Conservation (phyloP, 2,797 vertebrate genomes). For the Sebastes itinus region DNA sequence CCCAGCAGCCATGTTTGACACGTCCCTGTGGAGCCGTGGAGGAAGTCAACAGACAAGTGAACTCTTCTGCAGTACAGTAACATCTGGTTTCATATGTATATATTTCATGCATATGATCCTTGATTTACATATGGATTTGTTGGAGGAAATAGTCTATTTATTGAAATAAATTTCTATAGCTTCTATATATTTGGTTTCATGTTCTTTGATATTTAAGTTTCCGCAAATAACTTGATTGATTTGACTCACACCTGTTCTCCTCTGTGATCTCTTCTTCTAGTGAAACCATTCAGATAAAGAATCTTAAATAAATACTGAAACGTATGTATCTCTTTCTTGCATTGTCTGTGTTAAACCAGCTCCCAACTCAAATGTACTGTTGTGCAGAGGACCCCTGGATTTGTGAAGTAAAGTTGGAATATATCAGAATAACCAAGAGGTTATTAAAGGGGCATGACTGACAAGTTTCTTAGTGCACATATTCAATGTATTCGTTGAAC, state of each 20-base stretch:
- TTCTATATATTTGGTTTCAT: no score
- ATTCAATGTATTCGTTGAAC: no score
- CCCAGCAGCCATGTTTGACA: conserved; percentile 39
- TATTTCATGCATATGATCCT: not conserved
- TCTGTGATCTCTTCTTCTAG: not conserved
- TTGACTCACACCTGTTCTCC: not conserved
- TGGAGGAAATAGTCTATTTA: no score
- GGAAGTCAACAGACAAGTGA: not conserved
- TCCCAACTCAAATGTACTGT: not conserved
- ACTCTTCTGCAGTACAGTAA: not conserved
- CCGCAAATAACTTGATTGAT: not conserved
- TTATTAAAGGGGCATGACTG: no score
- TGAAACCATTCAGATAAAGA: not conserved
- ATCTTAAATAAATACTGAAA: not conserved
- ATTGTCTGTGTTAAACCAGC: not conserved
- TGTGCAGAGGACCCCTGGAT: not conserved
- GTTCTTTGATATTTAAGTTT: not conserved
- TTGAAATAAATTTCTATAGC: no score
- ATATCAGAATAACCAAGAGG: no score
- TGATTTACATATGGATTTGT: no score
- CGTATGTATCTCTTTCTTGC: not conserved
- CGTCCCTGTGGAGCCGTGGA: conserved; percentile 10
- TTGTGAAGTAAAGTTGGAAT: no score
- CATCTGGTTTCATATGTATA: not conserved
- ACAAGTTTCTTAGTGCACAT: no score